Evolutionary conservation across 1,140 invertebrate genomes (phyloP).

Genomic region (Nymphalis io): DNA sequence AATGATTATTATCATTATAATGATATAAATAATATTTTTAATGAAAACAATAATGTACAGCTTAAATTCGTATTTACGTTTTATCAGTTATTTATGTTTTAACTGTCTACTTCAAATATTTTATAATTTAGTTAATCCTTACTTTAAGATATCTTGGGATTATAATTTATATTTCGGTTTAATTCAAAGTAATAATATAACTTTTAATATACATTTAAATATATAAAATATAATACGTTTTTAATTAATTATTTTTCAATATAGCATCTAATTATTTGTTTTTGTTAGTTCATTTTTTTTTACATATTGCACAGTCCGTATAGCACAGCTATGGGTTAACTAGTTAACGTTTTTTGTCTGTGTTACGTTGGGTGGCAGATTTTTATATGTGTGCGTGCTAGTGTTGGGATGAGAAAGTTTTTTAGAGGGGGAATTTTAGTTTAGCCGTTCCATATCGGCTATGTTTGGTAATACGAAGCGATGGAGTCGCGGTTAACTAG

Average conservation of each 20-base stretch:
- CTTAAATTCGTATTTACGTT: too few species aligned
- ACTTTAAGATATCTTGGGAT: background rate
- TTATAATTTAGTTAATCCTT: too few species aligned
- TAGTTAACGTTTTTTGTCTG: conserved; percentile 77
- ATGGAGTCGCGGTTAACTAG: background rate
- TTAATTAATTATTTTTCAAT: background rate
- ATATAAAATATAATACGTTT: too few species aligned
- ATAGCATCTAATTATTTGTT: background rate
- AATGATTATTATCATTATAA: too few species aligned
- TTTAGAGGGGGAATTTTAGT: conserved; percentile 51
- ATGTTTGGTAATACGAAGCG: conserved; percentile 11
- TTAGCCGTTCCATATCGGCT: conserved; percentile 26
- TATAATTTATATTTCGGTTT: background rate
- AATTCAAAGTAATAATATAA: too few species aligned
- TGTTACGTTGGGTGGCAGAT: conserved; percentile 48
- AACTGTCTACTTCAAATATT: too few species aligned
- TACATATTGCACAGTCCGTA: conserved; percentile 11
- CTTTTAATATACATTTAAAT: too few species aligned
- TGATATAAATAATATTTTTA: too few species aligned
- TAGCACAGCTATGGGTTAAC: conserved; percentile 37
- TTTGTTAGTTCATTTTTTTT: background rate
- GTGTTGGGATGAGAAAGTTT: conserved; percentile 51
- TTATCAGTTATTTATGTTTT: too few species aligned
- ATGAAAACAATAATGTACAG: too few species aligned
- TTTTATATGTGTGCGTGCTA: conserved; percentile 67